Evolutionary conservation across 2,888 invertebrate genomes (phyloP).

Genomic region (Drosophila algonquin): DNA sequence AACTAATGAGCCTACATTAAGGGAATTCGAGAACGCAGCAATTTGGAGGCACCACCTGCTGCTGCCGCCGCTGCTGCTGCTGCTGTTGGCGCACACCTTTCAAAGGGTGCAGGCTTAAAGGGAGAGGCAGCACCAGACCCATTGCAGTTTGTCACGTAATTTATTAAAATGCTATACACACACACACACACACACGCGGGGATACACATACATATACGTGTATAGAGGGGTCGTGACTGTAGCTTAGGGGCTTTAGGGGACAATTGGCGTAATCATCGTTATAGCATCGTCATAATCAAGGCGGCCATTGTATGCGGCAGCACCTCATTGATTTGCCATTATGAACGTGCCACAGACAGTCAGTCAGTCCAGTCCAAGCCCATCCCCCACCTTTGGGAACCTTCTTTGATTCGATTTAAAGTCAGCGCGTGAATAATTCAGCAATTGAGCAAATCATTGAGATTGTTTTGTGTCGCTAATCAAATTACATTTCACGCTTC

Average conservation of each 20-base stretch:
- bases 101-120: slow-evolving; percentile 6
- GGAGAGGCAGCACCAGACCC: slow-evolving; percentile 43
- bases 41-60: slow-evolving; percentile 63
- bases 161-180: slow-evolving; percentile 74
- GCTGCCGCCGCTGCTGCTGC: no score
- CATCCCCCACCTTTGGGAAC: fast-evolving
- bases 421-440: slow-evolving; percentile 3
- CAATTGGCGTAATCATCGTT: slow-evolving; percentile 78
- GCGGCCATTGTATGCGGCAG: slow-evolving; percentile 65
- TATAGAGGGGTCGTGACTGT: slow-evolving; percentile 25
- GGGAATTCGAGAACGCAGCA: slow-evolving; percentile 59
- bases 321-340: slow-evolving; percentile 78
- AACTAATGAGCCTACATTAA: slow-evolving; percentile 79
- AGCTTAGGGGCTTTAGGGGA: slow-evolving; percentile 29
- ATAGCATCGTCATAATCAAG: slow-evolving; percentile 73
- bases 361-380: no score
- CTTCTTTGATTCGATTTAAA: slow-evolving; percentile 12
- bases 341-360: slow-evolving; percentile 63
- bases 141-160: slow-evolving; percentile 78
- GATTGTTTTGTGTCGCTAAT: slow-evolving; percentile 3
- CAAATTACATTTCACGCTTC: slow-evolving; percentile 11
- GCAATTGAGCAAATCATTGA: neutral
- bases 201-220: slow-evolving; percentile 19
- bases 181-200: slow-evolving; percentile 22
- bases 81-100: no score